phyloP scores from a whole-genome alignment of 2,888 invertebrate species.

The Eupeodes latifasciatus region DNA sequence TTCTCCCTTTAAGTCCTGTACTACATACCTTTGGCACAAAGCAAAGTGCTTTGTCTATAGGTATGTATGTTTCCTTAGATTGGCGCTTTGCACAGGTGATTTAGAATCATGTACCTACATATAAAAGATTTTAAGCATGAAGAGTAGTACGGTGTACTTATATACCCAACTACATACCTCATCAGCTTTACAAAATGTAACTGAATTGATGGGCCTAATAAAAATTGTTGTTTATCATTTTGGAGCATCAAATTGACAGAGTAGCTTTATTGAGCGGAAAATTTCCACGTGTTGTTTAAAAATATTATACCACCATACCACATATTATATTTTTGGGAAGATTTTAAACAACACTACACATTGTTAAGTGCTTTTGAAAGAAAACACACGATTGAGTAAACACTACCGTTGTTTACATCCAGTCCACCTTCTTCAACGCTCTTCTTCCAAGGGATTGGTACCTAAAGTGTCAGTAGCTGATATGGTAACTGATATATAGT shows the following conservation, averaged over 20 bases:
- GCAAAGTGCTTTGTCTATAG: neutral
- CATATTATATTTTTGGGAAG: conserved; percentile 13
- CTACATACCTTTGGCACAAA: neutral
- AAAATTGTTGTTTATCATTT: conserved; percentile 42
- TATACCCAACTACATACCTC: neutral
- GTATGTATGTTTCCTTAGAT: neutral
- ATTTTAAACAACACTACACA: conserved; percentile 26
- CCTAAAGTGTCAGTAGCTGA: conserved; percentile 7
- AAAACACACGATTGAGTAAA: conserved; percentile 34
- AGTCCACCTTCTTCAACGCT: neutral
- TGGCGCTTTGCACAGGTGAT: conserved; percentile 15
- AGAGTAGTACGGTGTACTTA: neutral
- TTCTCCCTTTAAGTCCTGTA: neutral
- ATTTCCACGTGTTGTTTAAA: conserved; percentile 37
- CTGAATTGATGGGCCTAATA: conserved; percentile 41
- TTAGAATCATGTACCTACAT: conserved; percentile 26
- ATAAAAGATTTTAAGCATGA: conserved; percentile 22
- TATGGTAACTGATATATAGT: conserved; percentile 10
- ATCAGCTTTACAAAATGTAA: neutral
- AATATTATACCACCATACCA: neutral
- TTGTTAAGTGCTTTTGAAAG: conserved; percentile 33
- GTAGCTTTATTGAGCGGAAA: conserved; percentile 58
- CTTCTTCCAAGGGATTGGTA: neutral
- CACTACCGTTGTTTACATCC: conserved; percentile 17
- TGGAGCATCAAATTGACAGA: conserved; percentile 27